Evolutionary conservation across 2,797 vertebrate species (phyloP), one percentile per base, ranked within the genome.

Genomic region (Sciurus carolinensis): DNA sequence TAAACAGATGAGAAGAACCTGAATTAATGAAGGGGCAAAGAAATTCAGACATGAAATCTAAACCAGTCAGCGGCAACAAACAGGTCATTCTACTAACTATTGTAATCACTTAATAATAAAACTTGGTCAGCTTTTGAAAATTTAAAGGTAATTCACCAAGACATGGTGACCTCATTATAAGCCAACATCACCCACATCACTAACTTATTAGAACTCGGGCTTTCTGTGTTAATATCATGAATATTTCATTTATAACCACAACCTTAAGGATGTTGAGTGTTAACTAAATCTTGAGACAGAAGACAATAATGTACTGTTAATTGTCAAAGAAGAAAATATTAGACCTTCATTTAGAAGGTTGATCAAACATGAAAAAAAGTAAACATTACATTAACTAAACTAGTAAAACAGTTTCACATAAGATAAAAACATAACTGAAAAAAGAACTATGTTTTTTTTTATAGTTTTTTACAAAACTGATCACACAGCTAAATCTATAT

Each of bases 11-110:
- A 73, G 59, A 96, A 95, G 59, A 92, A 81, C 4, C n/a, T 14
- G 33, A 90, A 90, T 54, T 64, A 72, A 83, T 6, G 33, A 87
- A 86, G 5, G 75, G 17, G 28, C 18, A 90, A 67, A 95, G 18
- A 90, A 92, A 77, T 36, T 83, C 73, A 92, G 67, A 75, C 24
- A 92, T 17, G 15, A 93, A 90, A 76, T n/a, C 30, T 86, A 95
- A 85, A 86, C 3, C 15, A 73, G 87, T 36, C 36, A 90, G 54
- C 26, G 69, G 73, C 87, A 42, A 82, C 66, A 80, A 64, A 64
- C 14, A 64, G 33, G 79, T 30, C 20, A 39, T 47, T 33, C 28
- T 77, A 75, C 15, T 90, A 22, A 86, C 3, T 90, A 22, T 66
- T 82, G 71, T 0, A 87, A 64, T 79, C 64, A 95, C 4, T 90